phyloP scores from a whole-genome alignment of 2,888 invertebrate genomes.

The Urechis unicinctus region DNA sequence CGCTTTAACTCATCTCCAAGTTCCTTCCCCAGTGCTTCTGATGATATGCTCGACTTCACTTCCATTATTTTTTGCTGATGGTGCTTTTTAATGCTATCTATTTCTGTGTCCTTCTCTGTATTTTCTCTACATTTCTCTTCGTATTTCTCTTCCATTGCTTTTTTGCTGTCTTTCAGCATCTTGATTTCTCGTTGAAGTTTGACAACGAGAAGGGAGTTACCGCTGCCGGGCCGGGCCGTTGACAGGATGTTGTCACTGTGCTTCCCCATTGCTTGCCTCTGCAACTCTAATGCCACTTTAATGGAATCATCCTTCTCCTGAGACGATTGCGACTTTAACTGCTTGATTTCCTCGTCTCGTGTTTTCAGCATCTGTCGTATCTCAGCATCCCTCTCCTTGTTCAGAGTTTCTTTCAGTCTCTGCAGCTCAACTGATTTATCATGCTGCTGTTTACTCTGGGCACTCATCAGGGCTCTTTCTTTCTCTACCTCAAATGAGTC shows the following conservation, averaged over 20 bases:
- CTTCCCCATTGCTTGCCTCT: slow-evolving; percentile 19
- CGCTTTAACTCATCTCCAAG: slow-evolving; percentile 29
- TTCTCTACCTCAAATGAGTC: slow-evolving; percentile 31
- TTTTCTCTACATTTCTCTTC: neutral
- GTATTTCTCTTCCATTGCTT: slow-evolving; percentile 16
- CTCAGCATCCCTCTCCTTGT: slow-evolving; percentile 36
- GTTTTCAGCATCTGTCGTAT: slow-evolving; percentile 35
- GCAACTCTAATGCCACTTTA: slow-evolving; percentile 27
- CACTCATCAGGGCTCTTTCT: slow-evolving; percentile 23
- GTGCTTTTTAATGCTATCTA: too few species aligned
- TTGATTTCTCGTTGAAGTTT: slow-evolving; percentile 27
- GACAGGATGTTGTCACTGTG: neutral
- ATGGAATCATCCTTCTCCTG: slow-evolving; percentile 31
- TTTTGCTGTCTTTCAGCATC: slow-evolving; percentile 25
- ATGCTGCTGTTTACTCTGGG: slow-evolving; percentile 25
- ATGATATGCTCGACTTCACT: neutral
- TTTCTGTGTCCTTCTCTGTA: neutral
- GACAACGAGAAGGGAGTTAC: slow-evolving; percentile 9
- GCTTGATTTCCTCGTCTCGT: slow-evolving; percentile 34
- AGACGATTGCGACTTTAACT: slow-evolving; percentile 22
- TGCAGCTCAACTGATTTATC: slow-evolving; percentile 30
- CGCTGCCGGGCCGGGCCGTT: neutral
- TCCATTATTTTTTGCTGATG: too few species aligned
- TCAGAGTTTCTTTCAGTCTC: slow-evolving; percentile 27
- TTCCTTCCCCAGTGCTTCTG: neutral